Percentiles rank a stretch among this genome's conserved stretches.
Evolutionary conservation across 1,140 invertebrate species (phyloP).

Genomic region (Anoplolepis gracilipes): DNA sequence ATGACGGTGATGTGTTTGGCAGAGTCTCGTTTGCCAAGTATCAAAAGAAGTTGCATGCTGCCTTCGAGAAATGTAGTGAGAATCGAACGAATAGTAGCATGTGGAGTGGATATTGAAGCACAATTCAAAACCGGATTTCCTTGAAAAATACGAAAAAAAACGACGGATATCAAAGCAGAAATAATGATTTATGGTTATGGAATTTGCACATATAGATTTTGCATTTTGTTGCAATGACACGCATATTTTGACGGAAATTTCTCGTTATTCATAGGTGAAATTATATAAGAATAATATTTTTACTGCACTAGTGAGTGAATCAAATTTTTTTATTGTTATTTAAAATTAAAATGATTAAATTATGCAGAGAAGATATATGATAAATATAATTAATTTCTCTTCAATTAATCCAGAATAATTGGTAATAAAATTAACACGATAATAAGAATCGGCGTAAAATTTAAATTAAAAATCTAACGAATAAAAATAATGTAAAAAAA

Average conservation of each 20-base stretch:
- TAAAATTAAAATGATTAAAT: not conserved
- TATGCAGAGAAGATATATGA: not conserved
- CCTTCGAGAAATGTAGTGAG: not conserved
- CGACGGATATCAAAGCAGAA: slow-evolving; percentile 2
- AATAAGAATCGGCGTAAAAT: not conserved
- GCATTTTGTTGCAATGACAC: not conserved
- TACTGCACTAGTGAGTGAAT: not conserved
- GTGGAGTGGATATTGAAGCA: not conserved
- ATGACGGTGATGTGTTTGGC: slow-evolving; percentile 37
- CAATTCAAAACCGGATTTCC: slow-evolving; percentile 24
- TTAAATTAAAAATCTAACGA: not conserved
- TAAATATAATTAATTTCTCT: not conserved
- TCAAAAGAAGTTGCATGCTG: slow-evolving; percentile 39
- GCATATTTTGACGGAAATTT: not conserved
- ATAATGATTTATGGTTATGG: not conserved
- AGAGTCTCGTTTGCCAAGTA: slow-evolving; percentile 22
- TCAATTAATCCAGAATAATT: not conserved
- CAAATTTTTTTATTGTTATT: not conserved
- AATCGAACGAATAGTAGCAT: slow-evolving; percentile 34
- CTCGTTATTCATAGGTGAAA: not conserved
- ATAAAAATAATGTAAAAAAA: not conserved
- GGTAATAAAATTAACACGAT: not conserved
- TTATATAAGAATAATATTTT: slow-evolving; percentile 4
- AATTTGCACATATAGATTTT: not conserved
- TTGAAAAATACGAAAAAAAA: slow-evolving; percentile 17